A percentile compares a stretch with the other conserved stretches of the same genome.
These are phyloP conservation scores for Kryphioiulus occultus DNA, from an alignment of 2,888 invertebrate species.

Conservation along the genomic window DNA sequence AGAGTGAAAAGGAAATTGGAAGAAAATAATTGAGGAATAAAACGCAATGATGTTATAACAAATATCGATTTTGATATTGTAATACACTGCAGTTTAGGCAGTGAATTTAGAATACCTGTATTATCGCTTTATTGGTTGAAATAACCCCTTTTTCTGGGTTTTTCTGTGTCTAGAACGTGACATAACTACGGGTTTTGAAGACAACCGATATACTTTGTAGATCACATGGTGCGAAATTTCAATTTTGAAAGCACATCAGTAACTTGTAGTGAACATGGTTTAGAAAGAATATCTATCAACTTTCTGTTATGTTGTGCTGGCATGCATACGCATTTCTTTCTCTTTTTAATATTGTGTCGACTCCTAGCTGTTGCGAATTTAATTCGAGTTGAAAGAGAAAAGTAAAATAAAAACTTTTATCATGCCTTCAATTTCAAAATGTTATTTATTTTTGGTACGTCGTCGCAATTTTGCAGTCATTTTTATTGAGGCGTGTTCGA, in stretches of 20 bases:
- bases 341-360: neutral
- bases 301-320: neutral
- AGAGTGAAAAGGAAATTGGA: no score
- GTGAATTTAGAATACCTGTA: no score
- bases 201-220: no score
- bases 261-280: neutral
- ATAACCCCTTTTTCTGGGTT: no score
- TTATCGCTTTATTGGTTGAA: no score
- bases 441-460: neutral
- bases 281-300: neutral
- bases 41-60: no score
- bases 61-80: no score
- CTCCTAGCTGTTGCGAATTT: neutral
- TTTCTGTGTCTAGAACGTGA: no score
- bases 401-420: neutral
- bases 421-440: constrained; percentile 7
- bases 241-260: neutral
- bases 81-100: no score
- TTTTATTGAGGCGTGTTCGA: neutral
- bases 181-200: no score
- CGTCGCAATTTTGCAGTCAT: neutral
- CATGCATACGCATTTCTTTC: neutral
- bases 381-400: neutral
- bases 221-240: no score
- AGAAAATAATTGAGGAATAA: no score